A percentile compares a stretch with the other conserved stretches of the same genome.
Evolutionary conservation across 2,113 vertebrate genomes (phyloP).

Genomic region (Promerops cafer): DNA sequence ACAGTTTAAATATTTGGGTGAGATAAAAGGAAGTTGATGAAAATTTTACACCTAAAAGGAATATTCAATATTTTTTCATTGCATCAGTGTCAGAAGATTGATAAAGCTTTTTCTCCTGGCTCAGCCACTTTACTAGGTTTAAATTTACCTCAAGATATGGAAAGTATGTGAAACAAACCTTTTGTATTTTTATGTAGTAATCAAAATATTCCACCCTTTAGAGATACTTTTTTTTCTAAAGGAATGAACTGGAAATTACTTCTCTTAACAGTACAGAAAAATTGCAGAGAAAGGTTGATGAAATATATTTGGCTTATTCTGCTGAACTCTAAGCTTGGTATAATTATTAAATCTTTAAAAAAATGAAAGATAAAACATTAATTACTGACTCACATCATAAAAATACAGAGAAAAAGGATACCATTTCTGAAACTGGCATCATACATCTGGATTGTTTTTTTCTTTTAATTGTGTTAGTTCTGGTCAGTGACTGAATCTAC

Average conservation of each 20-base stretch:
- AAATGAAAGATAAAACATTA: neutral
- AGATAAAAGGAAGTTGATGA: neutral
- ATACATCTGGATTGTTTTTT: neutral
- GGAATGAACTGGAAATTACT: neutral
- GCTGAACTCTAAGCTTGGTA: neutral
- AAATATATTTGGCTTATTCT: neutral
- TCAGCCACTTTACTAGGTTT: neutral
- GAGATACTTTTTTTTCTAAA: neutral
- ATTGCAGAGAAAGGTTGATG: neutral
- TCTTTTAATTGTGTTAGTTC: neutral
- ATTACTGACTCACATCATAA: neutral
- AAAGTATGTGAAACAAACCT: neutral
- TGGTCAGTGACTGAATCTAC: neutral
- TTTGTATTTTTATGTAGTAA: neutral
- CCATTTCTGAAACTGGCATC: neutral
- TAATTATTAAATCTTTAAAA: neutral
- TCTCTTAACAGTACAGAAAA: neutral
- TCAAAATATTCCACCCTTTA: constrained; percentile 4
- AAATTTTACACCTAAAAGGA: neutral
- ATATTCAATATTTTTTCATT: neutral
- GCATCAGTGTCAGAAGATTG: neutral
- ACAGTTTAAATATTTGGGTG: neutral
- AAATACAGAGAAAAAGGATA: neutral
- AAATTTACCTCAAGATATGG: neutral
- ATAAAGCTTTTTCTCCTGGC: neutral